Evolutionary conservation across 2,888 invertebrate genomes (phyloP).

Genomic region (Hyppa rectilinea): DNA sequence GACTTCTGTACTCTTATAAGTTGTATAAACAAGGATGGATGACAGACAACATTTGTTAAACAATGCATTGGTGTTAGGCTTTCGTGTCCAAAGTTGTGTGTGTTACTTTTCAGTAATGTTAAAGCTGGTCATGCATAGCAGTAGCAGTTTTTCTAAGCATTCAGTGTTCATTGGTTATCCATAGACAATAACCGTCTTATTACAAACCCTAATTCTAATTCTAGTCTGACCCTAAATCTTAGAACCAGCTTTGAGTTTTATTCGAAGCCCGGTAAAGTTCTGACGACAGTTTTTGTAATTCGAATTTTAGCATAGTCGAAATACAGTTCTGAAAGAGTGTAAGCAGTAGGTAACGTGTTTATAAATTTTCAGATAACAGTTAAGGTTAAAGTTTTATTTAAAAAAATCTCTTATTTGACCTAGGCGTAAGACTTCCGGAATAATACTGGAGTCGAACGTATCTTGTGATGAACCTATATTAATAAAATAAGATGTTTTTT

Average conservation of each 20-base stretch:
- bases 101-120: conserved; percentile 5
- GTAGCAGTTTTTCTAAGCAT: conserved; percentile 5
- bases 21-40: conserved; percentile 39
- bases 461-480: neutral
- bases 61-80: conserved; percentile 14
- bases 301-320: too few relatives aligned
- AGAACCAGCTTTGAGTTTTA: too few relatives aligned
- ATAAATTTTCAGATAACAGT: neutral
- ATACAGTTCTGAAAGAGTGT: too few relatives aligned
- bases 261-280: too few relatives aligned
- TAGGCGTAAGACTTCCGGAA: neutral
- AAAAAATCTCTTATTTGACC: too few relatives aligned
- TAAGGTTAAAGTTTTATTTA: conserved; percentile 1
- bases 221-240: too few relatives aligned
- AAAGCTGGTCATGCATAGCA: neutral
- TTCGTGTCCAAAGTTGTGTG: conserved; percentile 1
- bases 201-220: too few relatives aligned
- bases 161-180: neutral
- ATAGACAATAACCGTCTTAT: too few relatives aligned
- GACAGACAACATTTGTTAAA: conserved; percentile 6
- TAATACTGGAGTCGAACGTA: neutral
- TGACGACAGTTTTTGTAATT: too few relatives aligned
- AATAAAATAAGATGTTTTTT: neutral
- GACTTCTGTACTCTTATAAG: conserved; percentile 23
- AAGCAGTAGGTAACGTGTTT: neutral